phyloP scores from a whole-genome alignment of 2,888 invertebrate species.

The Pseudococcus longispinus region DNA sequence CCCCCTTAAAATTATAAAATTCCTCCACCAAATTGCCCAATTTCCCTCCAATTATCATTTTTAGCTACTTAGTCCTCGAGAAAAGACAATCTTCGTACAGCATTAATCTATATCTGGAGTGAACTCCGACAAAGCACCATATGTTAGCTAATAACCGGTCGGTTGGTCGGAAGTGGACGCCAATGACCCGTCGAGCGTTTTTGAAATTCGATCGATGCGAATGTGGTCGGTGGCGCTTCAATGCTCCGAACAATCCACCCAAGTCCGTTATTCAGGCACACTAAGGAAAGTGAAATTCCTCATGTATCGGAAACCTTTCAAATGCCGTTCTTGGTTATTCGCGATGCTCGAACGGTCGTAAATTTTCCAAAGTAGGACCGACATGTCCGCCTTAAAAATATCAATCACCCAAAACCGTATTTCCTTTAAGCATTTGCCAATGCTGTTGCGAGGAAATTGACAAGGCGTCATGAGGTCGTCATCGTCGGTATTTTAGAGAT shows the following conservation, averaged over 20 bases:
- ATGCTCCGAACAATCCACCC: neutral
- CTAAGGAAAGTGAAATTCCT: neutral
- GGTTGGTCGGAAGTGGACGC: neutral
- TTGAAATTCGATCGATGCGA: slow-evolving; percentile 5
- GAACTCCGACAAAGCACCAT: neutral
- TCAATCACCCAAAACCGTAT: neutral
- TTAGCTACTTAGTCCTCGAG: neutral
- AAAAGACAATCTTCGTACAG: neutral
- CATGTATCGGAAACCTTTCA: neutral
- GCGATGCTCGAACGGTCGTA: neutral
- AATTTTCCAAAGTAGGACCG: neutral
- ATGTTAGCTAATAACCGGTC: neutral
- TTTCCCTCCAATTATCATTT: neutral
- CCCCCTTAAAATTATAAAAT: neutral
- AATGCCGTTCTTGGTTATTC: neutral
- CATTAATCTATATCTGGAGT: neutral
- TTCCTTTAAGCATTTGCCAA: neutral
- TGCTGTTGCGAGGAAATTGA: neutral
- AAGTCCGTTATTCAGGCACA: neutral
- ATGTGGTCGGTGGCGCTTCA: neutral
- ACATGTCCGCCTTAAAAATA: neutral
- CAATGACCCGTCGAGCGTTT: neutral
- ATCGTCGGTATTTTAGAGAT: neutral
- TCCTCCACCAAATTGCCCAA: neutral
- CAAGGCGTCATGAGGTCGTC: neutral